These are phyloP conservation scores for Agonopterix arenella DNA, from an alignment of 2,888 invertebrate genomes.

Conservation along the genomic window DNA sequence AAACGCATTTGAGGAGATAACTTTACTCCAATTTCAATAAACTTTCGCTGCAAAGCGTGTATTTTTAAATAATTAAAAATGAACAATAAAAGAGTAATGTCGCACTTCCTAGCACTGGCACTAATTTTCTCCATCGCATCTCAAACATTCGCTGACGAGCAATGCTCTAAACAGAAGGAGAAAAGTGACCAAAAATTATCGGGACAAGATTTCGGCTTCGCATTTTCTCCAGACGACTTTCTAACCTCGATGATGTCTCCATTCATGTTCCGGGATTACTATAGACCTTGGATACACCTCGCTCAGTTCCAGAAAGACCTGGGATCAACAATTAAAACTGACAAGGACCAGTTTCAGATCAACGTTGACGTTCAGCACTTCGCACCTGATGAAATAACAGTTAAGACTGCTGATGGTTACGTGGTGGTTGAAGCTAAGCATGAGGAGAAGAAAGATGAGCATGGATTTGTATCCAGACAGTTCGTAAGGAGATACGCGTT, in stretches of 20 bases:
- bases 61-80: background rate
- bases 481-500: conserved; percentile 83
- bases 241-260: conserved; percentile 25
- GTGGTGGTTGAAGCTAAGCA: conserved; percentile 86
- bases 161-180: background rate
- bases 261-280: conserved; percentile 38
- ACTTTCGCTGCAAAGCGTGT: background rate
- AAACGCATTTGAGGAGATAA: background rate
- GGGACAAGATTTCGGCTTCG: conserved; percentile 64
- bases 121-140: background rate
- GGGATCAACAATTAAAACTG: conserved; percentile 63
- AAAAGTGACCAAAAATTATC: conserved; percentile 1
- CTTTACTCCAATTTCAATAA: background rate
- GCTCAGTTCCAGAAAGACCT: conserved; percentile 53
- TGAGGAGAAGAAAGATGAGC: conserved; percentile 83
- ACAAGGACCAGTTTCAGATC: conserved; percentile 77
- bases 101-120: background rate
- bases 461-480: conserved; percentile 83
- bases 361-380: conserved; percentile 86
- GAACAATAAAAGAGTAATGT: background rate
- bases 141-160: background rate
- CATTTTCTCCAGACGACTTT: conserved; percentile 54
- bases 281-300: conserved; percentile 49
- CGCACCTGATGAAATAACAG: conserved; percentile 82
- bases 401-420: conserved; percentile 81